Base-by-base conservation (phyloP, 2,113 vertebrate species). In the Eurystomus gularis region DNA sequence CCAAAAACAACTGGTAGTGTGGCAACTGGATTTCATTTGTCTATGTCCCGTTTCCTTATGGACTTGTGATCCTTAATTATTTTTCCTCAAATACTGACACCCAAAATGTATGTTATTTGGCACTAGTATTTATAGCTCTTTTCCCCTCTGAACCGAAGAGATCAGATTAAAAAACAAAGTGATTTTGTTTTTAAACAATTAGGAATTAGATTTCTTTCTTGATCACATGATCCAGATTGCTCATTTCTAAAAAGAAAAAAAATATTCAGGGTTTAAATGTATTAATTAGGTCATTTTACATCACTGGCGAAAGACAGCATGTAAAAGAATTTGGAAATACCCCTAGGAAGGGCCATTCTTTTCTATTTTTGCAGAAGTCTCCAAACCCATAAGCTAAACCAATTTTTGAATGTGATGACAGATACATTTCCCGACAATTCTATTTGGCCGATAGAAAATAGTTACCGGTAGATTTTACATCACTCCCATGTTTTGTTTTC, bases 371-470 rank as follows among this genome's bases (percentile, higher is more conserved):
- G 42, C 48, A 94, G 72, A 93, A 42, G 23, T 70, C 76, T 78
- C 72, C 71, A 94, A 88, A 83, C 29, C 72, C 75, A 42, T 91
- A 95, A 88, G 60, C 71, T 64, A 89, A 94, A 92, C 37, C 48
- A 83, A 11, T 94, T 92, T 94, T 91, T 93, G 39, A 75, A 90
- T 72, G 86, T 82, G 87, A 94, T 96, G 86, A 94, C 91, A 91
- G 95, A 89, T 78, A 83, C n/a, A 75, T 90, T 84, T 90, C 79
- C 60, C 44, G 81, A 81, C 52, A 93, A 75, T 83, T 91, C 83
- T 68, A 1, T 94, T 93, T 93, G 84, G 44, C 51, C 54, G 35
- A 17, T 78, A 39, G 82, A 87, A 84, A 86, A 68, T 86, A 66
- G 78, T 87, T 94, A 88, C 71, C 75, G 68, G 85, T 88, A 84